Conservation (phyloP, 2,113 vertebrate species). For the Centropus bengalensis region DNA sequence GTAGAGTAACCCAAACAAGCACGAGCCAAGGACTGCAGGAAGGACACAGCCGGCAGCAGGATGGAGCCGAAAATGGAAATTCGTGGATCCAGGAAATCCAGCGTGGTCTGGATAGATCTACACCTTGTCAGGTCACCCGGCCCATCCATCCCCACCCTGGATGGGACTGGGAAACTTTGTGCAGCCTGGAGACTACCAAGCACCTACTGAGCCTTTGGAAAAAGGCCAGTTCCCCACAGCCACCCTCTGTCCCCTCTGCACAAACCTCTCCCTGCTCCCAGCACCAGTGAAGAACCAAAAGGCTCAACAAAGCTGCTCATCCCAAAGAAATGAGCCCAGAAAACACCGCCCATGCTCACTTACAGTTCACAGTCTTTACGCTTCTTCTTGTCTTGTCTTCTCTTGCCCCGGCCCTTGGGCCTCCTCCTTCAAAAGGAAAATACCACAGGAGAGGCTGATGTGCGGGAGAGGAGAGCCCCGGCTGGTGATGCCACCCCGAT, state of each 20-base stretch:
- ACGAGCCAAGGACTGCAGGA: slow-evolving; percentile 28
- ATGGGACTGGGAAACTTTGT: neutral
- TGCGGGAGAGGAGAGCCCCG: neutral
- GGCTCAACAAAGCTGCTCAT: neutral
- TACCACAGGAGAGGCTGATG: slow-evolving; percentile 23
- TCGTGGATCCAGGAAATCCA: neutral
- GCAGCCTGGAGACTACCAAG: neutral
- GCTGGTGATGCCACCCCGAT: neutral
- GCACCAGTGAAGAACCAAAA: neutral
- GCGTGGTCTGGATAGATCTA: neutral
- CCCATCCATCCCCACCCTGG: neutral
- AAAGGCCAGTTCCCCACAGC: neutral
- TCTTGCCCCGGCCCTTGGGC: slow-evolving; percentile 76
- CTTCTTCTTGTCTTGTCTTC: slow-evolving; percentile 77
- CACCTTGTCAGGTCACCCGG: neutral
- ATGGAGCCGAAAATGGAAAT: slow-evolving; percentile 6
- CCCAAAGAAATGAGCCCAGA: neutral
- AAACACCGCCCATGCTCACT: slow-evolving; percentile 52
- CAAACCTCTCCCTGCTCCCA: neutral
- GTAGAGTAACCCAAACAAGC: slow-evolving; percentile 12
- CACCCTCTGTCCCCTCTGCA: neutral
- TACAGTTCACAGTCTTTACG: slow-evolving; percentile 78
- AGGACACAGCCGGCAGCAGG: neutral
- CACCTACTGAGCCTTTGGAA: neutral
- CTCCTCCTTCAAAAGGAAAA: slow-evolving; percentile 76